These are phyloP conservation scores for Alviniconcha marisindica DNA, from an alignment of 1,140 invertebrate species.

Conservation along the genomic window DNA sequence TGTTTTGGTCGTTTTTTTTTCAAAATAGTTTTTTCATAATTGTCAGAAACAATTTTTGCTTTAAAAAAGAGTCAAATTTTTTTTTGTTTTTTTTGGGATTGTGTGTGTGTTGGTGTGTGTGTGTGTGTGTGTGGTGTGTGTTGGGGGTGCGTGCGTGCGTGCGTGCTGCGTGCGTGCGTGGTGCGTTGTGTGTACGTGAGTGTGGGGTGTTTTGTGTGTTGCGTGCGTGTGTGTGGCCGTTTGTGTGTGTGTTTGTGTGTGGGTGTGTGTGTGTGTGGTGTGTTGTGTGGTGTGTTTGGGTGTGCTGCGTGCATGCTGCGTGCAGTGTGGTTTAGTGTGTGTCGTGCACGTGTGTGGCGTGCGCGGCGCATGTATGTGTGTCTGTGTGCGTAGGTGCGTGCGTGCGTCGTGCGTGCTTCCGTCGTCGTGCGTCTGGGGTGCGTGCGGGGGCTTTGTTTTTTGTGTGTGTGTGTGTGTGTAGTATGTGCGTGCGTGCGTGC, in stretches of 20 bases:
- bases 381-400: conserved; percentile 13
- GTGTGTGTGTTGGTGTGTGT: neutral
- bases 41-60: neutral
- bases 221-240: neutral
- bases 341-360: too few species aligned
- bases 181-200: neutral
- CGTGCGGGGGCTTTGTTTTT: neutral
- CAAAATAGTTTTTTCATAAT: neutral
- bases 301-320: neutral
- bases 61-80: neutral
- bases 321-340: neutral
- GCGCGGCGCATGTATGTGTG: conserved; percentile 8
- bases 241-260: neutral
- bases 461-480: conserved; percentile 29
- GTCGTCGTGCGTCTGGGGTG: conserved; percentile 4
- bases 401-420: neutral
- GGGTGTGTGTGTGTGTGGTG: neutral
- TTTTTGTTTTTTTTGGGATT: neutral
- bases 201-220: neutral
- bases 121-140: conserved; percentile 12
- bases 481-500: conserved; percentile 34
- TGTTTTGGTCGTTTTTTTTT: neutral
- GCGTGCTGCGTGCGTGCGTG: neutral
- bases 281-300: neutral
- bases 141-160: neutral